phyloP scores from a whole-genome alignment of 1,140 invertebrate species.

The Hylaeus anthracinus region DNA sequence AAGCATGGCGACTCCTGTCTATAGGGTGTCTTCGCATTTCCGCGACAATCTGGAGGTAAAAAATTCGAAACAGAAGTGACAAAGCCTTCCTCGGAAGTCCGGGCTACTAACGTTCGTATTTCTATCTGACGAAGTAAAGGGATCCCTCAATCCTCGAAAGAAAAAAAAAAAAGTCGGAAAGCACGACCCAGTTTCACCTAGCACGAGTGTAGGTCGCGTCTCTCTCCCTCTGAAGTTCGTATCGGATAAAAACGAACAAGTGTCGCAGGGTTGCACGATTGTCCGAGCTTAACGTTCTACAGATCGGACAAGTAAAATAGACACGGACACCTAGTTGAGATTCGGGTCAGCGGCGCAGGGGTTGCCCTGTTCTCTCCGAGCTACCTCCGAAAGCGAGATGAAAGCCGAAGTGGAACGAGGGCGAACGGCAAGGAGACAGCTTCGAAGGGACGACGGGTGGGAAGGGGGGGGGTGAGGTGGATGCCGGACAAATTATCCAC shows the following conservation, averaged over 20 bases:
- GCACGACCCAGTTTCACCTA: too few relatives aligned
- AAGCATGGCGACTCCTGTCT: too few relatives aligned
- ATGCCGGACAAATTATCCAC: slow-evolving; percentile 75
- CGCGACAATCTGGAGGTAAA: too few relatives aligned
- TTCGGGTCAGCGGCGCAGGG: slow-evolving; percentile 73
- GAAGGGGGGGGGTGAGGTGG: slow-evolving; percentile 7
- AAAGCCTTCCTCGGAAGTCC: too few relatives aligned
- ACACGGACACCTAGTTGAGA: slow-evolving; percentile 73
- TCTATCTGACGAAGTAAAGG: too few relatives aligned
- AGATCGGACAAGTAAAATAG: slow-evolving; percentile 50
- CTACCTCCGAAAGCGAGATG: slow-evolving; percentile 30
- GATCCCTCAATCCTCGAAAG: too few relatives aligned
- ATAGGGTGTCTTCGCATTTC: too few relatives aligned
- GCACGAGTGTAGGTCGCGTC: too few relatives aligned
- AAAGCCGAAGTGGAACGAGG: slow-evolving; percentile 15
- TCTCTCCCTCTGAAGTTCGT: background rate
- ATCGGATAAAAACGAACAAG: background rate
- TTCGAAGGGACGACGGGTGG: background rate
- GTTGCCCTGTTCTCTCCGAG: slow-evolving; percentile 42
- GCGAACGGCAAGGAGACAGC: slow-evolving; percentile 10
- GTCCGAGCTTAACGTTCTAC: background rate
- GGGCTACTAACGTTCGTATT: too few relatives aligned
- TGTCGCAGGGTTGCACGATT: background rate
- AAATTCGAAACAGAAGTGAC: too few relatives aligned
- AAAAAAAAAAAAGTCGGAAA: too few relatives aligned